These are phyloP conservation scores for Chaenocephalus aceratus DNA, from an alignment of 2,113 vertebrate genomes.

Conservation along the genomic window DNA sequence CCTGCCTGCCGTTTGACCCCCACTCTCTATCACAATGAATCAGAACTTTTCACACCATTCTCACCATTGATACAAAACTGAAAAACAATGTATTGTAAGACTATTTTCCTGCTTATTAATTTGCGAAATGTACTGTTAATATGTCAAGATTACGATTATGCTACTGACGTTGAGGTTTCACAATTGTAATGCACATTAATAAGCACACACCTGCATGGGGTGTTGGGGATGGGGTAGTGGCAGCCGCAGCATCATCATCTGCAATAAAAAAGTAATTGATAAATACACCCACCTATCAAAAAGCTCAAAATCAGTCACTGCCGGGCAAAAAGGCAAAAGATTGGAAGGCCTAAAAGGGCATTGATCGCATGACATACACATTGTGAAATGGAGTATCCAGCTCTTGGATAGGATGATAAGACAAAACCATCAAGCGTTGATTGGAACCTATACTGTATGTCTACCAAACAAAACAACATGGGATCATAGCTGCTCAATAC, in stretches of 20 bases:
- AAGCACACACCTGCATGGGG: slow-evolving; percentile 82
- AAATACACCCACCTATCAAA: slow-evolving; percentile 78
- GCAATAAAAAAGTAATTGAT: slow-evolving; percentile 83
- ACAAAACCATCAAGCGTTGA: slow-evolving; percentile 6
- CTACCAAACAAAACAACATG: neutral
- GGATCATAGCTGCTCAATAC: neutral
- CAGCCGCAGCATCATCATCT: slow-evolving; percentile 70
- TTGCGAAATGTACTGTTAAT: too few relatives aligned
- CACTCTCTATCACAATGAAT: slow-evolving; percentile 26
- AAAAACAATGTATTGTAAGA: too few relatives aligned
- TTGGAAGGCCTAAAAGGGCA: slow-evolving; percentile 36
- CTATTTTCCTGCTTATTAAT: too few relatives aligned
- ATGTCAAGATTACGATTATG: too few relatives aligned
- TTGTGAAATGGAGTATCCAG: slow-evolving; percentile 24
- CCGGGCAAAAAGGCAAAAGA: slow-evolving; percentile 62
- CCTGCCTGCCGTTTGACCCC: slow-evolving; percentile 23
- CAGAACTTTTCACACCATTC: neutral
- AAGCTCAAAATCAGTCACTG: slow-evolving; percentile 69
- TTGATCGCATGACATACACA: slow-evolving; percentile 50
- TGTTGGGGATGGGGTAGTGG: slow-evolving; percentile 78
- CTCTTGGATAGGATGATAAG: slow-evolving; percentile 28
- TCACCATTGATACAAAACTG: too few relatives aligned
- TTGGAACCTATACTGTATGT: neutral
- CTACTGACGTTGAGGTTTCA: too few relatives aligned
- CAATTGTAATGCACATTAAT: too few relatives aligned